Conservation (phyloP, 2,888 invertebrate genomes). For the Periphyllus acericola region DNA sequence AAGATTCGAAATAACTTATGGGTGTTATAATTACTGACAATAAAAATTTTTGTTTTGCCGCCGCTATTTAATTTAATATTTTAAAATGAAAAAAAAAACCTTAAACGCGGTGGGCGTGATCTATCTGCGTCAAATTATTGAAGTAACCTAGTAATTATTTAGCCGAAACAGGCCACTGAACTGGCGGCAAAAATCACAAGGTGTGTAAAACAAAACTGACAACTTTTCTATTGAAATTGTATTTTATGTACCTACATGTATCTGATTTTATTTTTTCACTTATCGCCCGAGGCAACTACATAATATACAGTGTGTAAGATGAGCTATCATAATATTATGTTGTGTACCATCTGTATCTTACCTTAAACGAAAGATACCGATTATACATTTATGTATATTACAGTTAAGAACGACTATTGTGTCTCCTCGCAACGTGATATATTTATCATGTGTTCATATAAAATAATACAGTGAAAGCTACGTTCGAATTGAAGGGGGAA, state of each 20-base stretch:
- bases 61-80: conserved; percentile 54
- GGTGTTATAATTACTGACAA: conserved; percentile 49
- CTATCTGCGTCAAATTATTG: conserved; percentile 41
- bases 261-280: background rate
- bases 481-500: too few relatives aligned
- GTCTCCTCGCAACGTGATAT: too few relatives aligned
- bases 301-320: background rate
- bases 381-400: background rate
- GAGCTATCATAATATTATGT: background rate
- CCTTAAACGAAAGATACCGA: background rate
- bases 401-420: background rate
- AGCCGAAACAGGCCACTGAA: conserved; percentile 52
- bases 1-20: conserved; percentile 41
- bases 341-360: background rate
- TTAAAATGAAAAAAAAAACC: conserved; percentile 21
- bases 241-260: background rate
- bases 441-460: too few relatives aligned
- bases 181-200: conserved; percentile 57
- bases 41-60: conserved; percentile 46
- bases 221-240: conserved; percentile 47
- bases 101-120: conserved; percentile 34
- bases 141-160: conserved; percentile 54
- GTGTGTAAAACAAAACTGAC: conserved; percentile 44
- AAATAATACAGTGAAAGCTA: too few relatives aligned
- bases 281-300: background rate